Base-by-base conservation (phyloP, 2,888 invertebrate genomes). In the Lepidonotus clava region DNA sequence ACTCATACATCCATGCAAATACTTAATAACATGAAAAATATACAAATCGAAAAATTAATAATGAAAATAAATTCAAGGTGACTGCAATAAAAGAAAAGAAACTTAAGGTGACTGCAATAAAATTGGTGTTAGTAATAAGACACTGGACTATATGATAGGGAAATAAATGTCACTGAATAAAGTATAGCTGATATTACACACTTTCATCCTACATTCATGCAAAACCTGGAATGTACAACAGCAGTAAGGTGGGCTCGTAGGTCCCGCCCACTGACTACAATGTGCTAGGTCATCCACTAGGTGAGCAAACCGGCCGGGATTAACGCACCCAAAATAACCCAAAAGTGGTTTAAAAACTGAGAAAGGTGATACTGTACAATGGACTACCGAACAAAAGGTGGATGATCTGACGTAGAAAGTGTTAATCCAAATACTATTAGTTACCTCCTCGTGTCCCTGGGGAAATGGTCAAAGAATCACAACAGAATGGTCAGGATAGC, bases 371-470 rank as follows among this genome's bases (percentile, higher is more conserved):
- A 71, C 34, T 36, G 71, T 14, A 67, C 11, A 18, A 46, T 11
- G 18, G 21, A 38, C 14, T 11, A 4, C 36, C 8, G 38, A 71
- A 71, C 21, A 36, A 71, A 66, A 71, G 21, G n/a, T n/a, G n/a
- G n/a, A n/a, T n/a, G 18, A 71, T 71, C 38, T 36, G 36, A 1
- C 38, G 38, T 34, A 67, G 5, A 67, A 5, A n/a, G 8, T 6
- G 32, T 71, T 71, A 34, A 21, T 36, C 38, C 38, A 71, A 71
- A 71, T 8, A 38, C 38, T 61, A 66, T 66, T 34, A 18, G 21
- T 71, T 71, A 71, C 71, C 71, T 71, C 71, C 21, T 71, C 71
- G 24, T 71, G 71, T 34, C 71, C 71, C 71, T 71, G 71, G 71
- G 71, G 24, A 56, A 56, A 71, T 71, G 36, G 38, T 34, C 38